phyloP scores from a whole-genome alignment of 2,113 vertebrate species.

The Anser brachyrhynchus region DNA sequence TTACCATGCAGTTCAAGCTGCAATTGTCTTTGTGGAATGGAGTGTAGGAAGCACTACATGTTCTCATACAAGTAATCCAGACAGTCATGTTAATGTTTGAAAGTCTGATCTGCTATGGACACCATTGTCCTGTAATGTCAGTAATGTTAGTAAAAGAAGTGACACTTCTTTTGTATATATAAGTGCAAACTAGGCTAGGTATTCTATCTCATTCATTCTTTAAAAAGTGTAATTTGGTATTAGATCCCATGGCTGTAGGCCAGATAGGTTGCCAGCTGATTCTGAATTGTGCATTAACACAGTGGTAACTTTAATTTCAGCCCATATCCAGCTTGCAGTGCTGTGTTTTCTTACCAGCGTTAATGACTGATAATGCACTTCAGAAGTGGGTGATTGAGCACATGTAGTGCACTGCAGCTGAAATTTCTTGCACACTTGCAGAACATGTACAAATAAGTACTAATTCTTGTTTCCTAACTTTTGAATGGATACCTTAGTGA shows the following conservation, averaged over 20 bases:
- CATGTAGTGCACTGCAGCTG: no score
- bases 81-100: not conserved
- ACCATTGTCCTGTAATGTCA: not conserved
- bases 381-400: not conserved
- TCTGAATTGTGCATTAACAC: not conserved
- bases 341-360: not conserved
- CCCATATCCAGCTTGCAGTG: not conserved
- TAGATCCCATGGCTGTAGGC: not conserved
- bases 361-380: no score
- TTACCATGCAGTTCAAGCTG: not conserved
- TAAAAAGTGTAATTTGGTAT: not conserved
- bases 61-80: not conserved
- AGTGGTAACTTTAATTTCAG: not conserved
- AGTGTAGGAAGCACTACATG: not conserved
- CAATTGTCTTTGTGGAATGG: not conserved
- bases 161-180: not conserved
- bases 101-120: not conserved
- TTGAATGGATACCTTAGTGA: not conserved
- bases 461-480: not conserved
- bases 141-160: not conserved
- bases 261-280: not conserved
- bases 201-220: not conserved
- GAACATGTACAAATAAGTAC: not conserved
- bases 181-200: not conserved
- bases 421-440: not conserved